These are phyloP conservation scores for Rhea americana DNA, from an alignment of 2,113 vertebrate genomes.

Conservation along the genomic window DNA sequence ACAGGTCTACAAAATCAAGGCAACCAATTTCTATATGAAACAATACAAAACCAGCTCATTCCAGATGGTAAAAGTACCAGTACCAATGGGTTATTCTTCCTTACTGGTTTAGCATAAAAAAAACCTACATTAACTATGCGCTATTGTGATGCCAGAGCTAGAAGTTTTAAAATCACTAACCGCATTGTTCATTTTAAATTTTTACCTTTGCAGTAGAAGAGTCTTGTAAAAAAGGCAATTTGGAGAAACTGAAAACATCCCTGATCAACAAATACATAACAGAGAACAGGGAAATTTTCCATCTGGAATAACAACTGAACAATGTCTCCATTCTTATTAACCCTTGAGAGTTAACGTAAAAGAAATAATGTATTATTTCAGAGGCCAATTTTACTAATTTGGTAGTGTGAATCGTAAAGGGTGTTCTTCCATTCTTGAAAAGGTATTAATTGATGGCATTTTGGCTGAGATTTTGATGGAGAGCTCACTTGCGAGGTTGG, in stretches of 20 bases:
- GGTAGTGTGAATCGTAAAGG: neutral
- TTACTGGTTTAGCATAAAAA: neutral
- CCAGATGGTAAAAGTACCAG: neutral
- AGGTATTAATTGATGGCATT: neutral
- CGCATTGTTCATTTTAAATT: neutral
- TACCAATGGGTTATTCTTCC: neutral
- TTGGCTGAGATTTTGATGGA: neutral
- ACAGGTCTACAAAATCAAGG: neutral
- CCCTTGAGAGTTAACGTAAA: conserved; percentile 38
- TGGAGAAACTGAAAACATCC: neutral
- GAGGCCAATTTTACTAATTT: neutral
- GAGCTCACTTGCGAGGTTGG: conserved; percentile 94
- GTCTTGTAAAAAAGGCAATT: neutral
- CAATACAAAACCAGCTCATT: neutral
- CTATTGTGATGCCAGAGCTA: neutral
- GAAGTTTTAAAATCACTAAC: conserved; percentile 16
- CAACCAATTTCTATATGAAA: neutral
- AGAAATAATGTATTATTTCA: neutral
- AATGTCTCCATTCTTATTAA: conserved; percentile 13
- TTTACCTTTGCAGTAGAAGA: conserved; percentile 1
- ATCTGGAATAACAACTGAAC: neutral
- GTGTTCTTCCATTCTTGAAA: neutral
- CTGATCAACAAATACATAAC: neutral
- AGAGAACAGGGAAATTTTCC: neutral
- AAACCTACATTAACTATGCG: conserved; percentile 21